Conservation (phyloP, 2,797 vertebrate genomes). For the Pagetopsis macropterus region DNA sequence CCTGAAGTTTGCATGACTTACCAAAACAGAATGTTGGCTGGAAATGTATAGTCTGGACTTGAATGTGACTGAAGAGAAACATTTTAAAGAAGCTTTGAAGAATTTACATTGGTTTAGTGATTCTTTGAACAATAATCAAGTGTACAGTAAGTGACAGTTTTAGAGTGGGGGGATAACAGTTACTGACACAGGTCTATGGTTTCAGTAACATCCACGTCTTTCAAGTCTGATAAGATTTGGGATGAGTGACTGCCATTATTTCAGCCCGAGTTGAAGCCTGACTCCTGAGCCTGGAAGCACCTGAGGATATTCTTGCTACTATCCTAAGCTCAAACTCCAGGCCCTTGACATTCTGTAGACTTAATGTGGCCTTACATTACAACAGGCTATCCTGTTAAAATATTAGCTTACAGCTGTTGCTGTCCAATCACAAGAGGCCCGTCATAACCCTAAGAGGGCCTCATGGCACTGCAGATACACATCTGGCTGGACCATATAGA, state of each 20-base stretch:
- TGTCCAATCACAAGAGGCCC: conserved; percentile 30
- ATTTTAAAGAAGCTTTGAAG: neutral
- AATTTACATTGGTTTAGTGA: too few relatives aligned
- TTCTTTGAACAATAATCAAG: neutral
- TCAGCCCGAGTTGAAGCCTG: conserved; percentile 6
- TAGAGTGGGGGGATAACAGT: conserved; percentile 10
- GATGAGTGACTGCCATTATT: neutral
- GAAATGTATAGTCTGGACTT: neutral
- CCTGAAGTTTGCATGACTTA: neutral
- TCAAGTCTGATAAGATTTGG: conserved; percentile 6
- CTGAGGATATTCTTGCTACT: conserved; percentile 14
- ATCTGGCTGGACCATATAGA: conserved; percentile 51
- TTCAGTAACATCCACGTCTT: conserved; percentile 7
- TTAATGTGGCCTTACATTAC: conserved; percentile 1
- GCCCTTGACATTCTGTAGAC: neutral
- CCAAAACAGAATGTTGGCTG: conserved; percentile 1
- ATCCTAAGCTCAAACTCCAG: neutral
- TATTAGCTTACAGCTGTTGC: conserved; percentile 6
- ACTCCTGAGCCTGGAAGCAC: conserved; percentile 18
- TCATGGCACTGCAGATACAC: conserved; percentile 38
- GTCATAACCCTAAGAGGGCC: conserved; percentile 32
- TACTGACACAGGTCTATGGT: conserved; percentile 1
- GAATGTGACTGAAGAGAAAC: neutral
- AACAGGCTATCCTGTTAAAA: conserved; percentile 2
- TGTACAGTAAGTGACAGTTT: conserved; percentile 15